phyloP scores from a whole-genome alignment of 2,797 vertebrate genomes.

The Crocodylus rhombifer region DNA sequence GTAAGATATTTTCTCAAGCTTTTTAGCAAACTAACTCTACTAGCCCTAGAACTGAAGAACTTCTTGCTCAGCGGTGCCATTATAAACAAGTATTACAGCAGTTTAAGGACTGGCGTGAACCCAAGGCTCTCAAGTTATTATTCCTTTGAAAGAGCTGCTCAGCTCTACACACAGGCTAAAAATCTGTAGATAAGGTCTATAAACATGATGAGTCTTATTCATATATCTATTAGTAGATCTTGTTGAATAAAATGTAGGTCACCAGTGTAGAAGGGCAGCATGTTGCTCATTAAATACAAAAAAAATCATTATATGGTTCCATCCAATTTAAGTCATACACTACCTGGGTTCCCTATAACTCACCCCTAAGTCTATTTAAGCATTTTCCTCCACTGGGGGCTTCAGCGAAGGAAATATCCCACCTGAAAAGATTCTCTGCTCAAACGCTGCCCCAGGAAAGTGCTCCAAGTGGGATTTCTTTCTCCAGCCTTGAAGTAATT shows the following conservation, averaged over 20 bases:
- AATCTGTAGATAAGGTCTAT: conserved; percentile 1
- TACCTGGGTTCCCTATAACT: neutral
- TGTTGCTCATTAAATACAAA: neutral
- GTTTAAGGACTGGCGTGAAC: neutral
- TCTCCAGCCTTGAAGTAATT: neutral
- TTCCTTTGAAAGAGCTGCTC: neutral
- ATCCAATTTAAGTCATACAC: neutral
- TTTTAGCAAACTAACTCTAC: neutral
- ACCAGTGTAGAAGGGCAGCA: neutral
- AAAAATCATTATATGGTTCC: neutral
- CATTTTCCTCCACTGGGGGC: neutral
- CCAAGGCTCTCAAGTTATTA: neutral
- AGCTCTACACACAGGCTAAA: neutral
- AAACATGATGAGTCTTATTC: neutral
- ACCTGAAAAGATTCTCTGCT: neutral
- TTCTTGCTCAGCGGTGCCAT: neutral
- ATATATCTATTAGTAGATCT: neutral
- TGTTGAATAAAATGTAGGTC: neutral
- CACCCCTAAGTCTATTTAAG: neutral
- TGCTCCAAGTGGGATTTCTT: neutral
- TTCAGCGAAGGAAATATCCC: neutral
- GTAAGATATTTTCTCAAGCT: neutral
- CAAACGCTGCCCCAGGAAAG: neutral
- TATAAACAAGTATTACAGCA: neutral
- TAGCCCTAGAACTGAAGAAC: neutral